Base-by-base conservation (phyloP, 2,888 invertebrate genomes). In the Lutraria lutraria region DNA sequence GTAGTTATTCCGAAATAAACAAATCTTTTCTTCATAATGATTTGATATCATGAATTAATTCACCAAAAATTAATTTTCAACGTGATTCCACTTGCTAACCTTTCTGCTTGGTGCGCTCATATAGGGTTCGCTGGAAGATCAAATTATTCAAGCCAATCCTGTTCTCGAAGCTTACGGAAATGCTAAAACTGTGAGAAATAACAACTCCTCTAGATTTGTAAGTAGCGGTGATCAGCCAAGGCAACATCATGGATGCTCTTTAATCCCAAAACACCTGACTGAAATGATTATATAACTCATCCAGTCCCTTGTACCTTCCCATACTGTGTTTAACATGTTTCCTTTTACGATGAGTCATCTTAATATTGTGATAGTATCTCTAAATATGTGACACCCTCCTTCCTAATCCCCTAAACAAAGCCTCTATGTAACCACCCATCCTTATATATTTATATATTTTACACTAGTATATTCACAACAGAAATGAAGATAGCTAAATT, bases 181-280 rank as follows among this genome's bases (percentile, higher is more conserved):
- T 87, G 96, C 94, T 91, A 96, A 96, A 94, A 96, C 96, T 68
- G 94, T 93, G 85, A 89, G 99, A 98, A 99, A 99, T 97, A 99
- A 99, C 97, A 99, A 99, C 98, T 99, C 99, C 93, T 99, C 99
- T 95, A 99, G 99, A 98, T 99, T 99, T 98, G 99, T 99, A 98
- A 99, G 99, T 99, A 97, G 79, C 54, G 76, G 16, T 72, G 34
- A 19, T 1, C 68, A 68, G 63, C 6, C 31, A 63, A 43, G 63
- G n/a, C 31, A 43, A 25, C 34, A 21, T 60, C 34, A 19, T 52
- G 54, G 81, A 53, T 53, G 53, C 52, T 52, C 34, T 80, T 81
- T 53, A 53, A 72, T 15, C 31, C 60, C 54, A 15, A 0, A 29
- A 56, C 21, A 4, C 29, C 19, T 13, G 85, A 43, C 25, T 85